Evolutionary conservation across 2,797 vertebrate genomes (phyloP).

Genomic region (Carduelis carduelis): DNA sequence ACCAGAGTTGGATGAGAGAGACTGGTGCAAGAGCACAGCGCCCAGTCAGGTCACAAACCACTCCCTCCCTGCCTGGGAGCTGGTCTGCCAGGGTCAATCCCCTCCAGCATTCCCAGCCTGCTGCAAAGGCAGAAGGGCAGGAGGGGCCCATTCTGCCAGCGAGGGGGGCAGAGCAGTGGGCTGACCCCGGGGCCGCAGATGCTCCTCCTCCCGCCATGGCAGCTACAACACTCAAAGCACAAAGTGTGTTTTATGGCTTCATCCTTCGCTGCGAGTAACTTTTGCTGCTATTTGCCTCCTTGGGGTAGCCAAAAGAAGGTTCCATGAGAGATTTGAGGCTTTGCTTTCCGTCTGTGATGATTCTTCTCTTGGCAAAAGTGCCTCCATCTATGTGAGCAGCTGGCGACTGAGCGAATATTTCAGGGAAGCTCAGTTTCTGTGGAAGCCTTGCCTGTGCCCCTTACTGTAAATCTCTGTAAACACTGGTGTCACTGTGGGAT

Average conservation of each 20-base stretch:
- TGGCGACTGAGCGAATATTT: constrained; percentile 15
- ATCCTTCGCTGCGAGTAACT: background rate
- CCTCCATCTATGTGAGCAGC: background rate
- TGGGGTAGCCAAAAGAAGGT: background rate
- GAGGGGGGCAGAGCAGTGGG: accelerated
- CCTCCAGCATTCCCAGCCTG: background rate
- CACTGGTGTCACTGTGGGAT: constrained; percentile 29
- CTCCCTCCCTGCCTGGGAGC: accelerated
- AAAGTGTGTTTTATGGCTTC: background rate
- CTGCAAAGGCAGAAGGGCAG: background rate
- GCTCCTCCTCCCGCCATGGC: accelerated
- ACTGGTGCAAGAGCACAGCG: background rate
- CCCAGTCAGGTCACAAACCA: accelerated
- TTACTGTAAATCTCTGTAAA: constrained; percentile 45
- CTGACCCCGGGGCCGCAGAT: too few relatives aligned
- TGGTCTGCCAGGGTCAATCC: accelerated
- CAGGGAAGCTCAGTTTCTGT: background rate
- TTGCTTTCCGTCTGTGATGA: background rate
- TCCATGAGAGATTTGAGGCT: background rate
- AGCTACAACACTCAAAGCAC: background rate
- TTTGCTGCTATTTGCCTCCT: background rate
- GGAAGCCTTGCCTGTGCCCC: background rate
- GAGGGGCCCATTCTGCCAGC: accelerated
- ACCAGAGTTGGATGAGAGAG: accelerated
- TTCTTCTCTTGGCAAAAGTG: constrained; percentile 21